Conservation (phyloP, 2,797 vertebrate species). For the Thripadectes ignobilis region DNA sequence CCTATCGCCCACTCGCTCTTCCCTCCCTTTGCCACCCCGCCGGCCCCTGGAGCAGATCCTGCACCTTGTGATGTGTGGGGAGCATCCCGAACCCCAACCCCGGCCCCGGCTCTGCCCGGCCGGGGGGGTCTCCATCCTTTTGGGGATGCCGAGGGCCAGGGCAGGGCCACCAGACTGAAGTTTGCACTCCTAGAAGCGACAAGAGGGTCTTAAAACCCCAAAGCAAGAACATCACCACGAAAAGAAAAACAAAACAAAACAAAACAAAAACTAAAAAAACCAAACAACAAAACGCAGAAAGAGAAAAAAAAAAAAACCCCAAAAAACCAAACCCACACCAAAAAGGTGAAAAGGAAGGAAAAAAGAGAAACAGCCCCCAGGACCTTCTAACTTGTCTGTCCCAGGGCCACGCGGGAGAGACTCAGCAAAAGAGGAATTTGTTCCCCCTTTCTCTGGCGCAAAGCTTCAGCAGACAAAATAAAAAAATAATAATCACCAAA, state of each 20-base stretch:
- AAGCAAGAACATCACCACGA: not conserved
- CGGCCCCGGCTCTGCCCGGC: not conserved
- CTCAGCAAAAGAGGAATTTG: not conserved
- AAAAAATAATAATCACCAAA: not conserved
- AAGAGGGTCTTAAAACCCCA: not conserved
- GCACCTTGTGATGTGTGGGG: not conserved
- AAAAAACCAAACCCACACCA: too few species aligned
- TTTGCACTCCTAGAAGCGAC: not conserved
- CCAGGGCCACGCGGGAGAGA: not conserved
- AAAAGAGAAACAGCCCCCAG: not conserved
- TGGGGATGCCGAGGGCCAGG: not conserved
- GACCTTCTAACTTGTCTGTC: not conserved
- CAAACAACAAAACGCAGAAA: too few species aligned
- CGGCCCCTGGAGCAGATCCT: not conserved
- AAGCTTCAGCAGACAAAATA: not conserved
- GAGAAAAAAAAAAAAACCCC: fast-evolving
- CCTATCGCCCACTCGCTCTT: not conserved
- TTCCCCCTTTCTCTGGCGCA: not conserved
- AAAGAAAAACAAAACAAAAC: fast-evolving
- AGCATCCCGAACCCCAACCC: not conserved
- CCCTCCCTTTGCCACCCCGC: not conserved
- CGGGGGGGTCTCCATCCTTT: not conserved
- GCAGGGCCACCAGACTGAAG: not conserved
- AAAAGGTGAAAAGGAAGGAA: not conserved
- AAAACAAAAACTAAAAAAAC: fast-evolving